Conservation (phyloP, 2,113 vertebrate species). For the Morone saxatilis region DNA sequence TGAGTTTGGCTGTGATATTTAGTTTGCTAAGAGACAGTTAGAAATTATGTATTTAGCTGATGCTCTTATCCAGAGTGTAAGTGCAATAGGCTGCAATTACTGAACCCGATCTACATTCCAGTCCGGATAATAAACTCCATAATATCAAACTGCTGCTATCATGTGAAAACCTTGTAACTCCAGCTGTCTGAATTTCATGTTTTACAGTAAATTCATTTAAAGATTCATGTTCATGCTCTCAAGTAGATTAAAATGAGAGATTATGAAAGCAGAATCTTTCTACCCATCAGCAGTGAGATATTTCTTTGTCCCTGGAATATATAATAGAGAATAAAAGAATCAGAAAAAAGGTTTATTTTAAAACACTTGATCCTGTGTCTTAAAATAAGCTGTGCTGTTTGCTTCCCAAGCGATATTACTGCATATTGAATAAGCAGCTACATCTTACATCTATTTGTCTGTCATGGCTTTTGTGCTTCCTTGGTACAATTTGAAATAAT, state of each 20-base stretch:
- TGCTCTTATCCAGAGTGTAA: constrained; percentile 43
- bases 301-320: background rate
- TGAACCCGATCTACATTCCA: constrained; percentile 42
- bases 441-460: background rate
- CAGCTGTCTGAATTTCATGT: background rate
- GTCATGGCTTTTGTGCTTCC: background rate
- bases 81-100: constrained; percentile 50
- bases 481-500: background rate
- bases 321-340: background rate
- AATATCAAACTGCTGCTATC: constrained; percentile 38
- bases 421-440: background rate
- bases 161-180: constrained; percentile 3
- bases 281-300: background rate
- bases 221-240: background rate
- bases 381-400: background rate
- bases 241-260: background rate
- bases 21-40: constrained; percentile 67
- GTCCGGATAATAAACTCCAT: constrained; percentile 37
- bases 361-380: background rate
- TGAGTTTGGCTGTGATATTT: constrained; percentile 74
- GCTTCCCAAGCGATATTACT: background rate
- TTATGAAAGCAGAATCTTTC: background rate
- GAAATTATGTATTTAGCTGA: constrained; percentile 63
- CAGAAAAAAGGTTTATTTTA: background rate
- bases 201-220: constrained; percentile 11